Percentiles rank a stretch among this genome's conserved stretches.
These are phyloP conservation scores for Platichthys stellatus DNA, from an alignment of 2,113 vertebrate species.

Conservation along the genomic window DNA sequence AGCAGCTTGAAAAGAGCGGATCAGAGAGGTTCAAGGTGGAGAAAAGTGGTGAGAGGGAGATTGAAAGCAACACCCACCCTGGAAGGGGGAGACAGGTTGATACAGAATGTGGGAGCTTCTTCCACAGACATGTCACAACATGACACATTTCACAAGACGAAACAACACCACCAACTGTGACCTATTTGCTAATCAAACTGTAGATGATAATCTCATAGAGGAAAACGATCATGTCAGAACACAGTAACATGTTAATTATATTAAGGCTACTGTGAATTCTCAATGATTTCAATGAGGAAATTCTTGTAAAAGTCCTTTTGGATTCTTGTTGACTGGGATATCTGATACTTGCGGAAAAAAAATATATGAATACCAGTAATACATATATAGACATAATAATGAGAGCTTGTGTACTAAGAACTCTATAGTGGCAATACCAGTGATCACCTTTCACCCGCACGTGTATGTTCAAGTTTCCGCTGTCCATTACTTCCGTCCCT, in stretches of 20 bases:
- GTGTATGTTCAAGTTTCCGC: constrained; percentile 23
- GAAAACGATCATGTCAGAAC: background rate
- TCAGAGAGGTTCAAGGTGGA: too few species aligned
- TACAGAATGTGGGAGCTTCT: background rate
- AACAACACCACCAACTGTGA: background rate
- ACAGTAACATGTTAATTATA: background rate
- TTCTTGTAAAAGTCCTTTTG: constrained; percentile 1
- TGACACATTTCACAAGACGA: constrained; percentile 26
- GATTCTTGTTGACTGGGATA: too few species aligned
- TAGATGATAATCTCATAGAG: constrained; percentile 3
- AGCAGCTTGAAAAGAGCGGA: background rate
- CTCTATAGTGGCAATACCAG: background rate
- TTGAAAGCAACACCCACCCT: background rate
- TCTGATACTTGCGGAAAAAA: background rate
- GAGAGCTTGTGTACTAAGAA: background rate
- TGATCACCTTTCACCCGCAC: background rate
- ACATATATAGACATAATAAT: background rate
- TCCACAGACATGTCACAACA: constrained; percentile 31
- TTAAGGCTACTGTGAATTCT: background rate
- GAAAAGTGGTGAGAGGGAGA: background rate
- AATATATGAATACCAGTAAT: background rate
- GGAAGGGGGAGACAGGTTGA: background rate
- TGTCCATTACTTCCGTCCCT: background rate
- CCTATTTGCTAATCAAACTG: too few species aligned
- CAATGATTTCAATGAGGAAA: constrained; percentile 2